Conservation (phyloP, 2,113 vertebrate species). For the Verasper variegatus region DNA sequence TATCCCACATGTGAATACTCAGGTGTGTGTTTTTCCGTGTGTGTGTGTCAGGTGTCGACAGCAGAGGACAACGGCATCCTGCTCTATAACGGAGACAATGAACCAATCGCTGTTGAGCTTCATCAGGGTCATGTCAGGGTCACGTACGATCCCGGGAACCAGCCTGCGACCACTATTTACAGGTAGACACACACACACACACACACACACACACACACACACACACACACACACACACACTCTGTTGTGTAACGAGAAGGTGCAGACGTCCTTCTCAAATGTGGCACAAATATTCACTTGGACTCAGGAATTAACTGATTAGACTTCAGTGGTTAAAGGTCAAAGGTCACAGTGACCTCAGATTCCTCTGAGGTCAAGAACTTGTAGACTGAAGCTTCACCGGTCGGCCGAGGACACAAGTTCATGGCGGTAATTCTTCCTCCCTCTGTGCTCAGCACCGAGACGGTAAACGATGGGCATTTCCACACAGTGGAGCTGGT, state of each 20-base stretch:
- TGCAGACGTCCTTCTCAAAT: too few species aligned
- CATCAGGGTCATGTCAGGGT: slow-evolving; percentile 95
- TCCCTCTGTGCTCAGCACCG: slow-evolving; percentile 78
- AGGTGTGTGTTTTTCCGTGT: slow-evolving; percentile 7
- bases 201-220: neutral
- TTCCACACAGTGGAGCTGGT: slow-evolving; percentile 98
- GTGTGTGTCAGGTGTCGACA: slow-evolving; percentile 89
- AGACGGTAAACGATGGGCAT: slow-evolving; percentile 96
- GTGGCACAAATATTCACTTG: too few species aligned
- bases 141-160: slow-evolving; percentile 93
- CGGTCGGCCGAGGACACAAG: too few species aligned
- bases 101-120: slow-evolving; percentile 95
- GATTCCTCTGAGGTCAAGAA: too few species aligned
- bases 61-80: slow-evolving; percentile 96
- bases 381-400: too few species aligned
- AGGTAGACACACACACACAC: slow-evolving; percentile 81
- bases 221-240: too few species aligned
- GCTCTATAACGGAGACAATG: slow-evolving; percentile 92
- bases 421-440: too few species aligned
- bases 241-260: too few species aligned
- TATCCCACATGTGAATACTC: neutral
- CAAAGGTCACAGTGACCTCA: too few species aligned
- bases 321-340: too few species aligned
- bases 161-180: slow-evolving; percentile 93
- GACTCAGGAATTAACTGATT: too few species aligned